Percentiles rank a stretch among this genome's conserved stretches.
Evolutionary conservation across 2,113 vertebrate species (phyloP).

Genomic region (Tenrec ecaudatus): DNA sequence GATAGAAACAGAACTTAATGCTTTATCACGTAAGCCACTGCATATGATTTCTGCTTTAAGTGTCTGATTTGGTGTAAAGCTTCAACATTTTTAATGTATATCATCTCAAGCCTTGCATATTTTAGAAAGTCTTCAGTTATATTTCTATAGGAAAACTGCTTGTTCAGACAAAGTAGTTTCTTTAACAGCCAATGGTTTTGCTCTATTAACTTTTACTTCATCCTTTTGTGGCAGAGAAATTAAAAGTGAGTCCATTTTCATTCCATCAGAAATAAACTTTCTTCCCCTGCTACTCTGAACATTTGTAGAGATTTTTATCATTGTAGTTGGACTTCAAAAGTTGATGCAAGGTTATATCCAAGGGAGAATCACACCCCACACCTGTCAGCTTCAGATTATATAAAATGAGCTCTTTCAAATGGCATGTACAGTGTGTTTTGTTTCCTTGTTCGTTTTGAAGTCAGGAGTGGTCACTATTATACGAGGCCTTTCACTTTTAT

Average conservation of each 20-base stretch:
- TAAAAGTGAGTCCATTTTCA: no score
- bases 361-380: neutral
- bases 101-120: neutral
- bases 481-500: neutral
- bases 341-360: neutral
- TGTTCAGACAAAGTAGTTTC: neutral
- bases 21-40: neutral
- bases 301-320: no score
- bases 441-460: no score
- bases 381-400: neutral
- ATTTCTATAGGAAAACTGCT: neutral
- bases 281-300: no score
- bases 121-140: neutral
- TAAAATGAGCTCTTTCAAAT: neutral
- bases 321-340: no score
- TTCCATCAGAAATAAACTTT: no score
- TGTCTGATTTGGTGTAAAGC: neutral
- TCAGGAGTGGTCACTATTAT: neutral
- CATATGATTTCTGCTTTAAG: neutral
- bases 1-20: neutral
- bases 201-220: neutral
- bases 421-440: neutral
- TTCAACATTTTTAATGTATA: neutral
- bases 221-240: no score
- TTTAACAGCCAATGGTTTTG: slow-evolving; percentile 23